A percentile compares a stretch with the other conserved stretches of the same genome.
Conservation (phyloP, 2,113 vertebrate species). For the Hyla sarda region DNA sequence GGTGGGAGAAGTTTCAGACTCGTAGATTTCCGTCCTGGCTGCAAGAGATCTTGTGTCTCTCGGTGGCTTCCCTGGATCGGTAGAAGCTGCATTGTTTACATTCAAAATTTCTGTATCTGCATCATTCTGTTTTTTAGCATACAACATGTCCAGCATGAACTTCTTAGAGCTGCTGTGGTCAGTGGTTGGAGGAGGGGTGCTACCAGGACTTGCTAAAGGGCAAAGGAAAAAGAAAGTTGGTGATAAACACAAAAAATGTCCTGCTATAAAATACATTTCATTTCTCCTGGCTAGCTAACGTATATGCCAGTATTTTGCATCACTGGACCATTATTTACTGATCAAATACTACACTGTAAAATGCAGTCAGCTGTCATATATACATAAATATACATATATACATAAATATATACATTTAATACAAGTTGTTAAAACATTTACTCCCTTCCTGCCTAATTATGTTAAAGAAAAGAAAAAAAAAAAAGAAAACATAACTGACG, state of each 20-base stretch:
- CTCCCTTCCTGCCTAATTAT: too few species aligned
- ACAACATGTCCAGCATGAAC: conserved; percentile 81
- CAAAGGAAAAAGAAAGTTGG: not conserved
- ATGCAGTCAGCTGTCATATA: too few species aligned
- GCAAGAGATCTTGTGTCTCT: not conserved
- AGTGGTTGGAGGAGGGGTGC: conserved; percentile 46
- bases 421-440: too few species aligned
- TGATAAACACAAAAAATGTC: not conserved
- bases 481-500: too few species aligned
- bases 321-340: too few species aligned
- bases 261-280: too few species aligned
- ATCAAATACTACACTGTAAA: too few species aligned
- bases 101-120: conserved; percentile 9
- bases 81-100: not conserved
- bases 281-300: too few species aligned
- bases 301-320: too few species aligned
- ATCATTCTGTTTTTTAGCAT: conserved; percentile 69
- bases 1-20: not conserved
- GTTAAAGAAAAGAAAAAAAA: too few species aligned
- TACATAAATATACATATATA: too few species aligned
- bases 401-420: too few species aligned
- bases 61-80: conserved; percentile 7
- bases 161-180: conserved; percentile 74
- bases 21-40: conserved; percentile 11
- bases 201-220: conserved; percentile 60